Base-by-base conservation (phyloP, 2,888 invertebrate species). In the Elegia similella region DNA sequence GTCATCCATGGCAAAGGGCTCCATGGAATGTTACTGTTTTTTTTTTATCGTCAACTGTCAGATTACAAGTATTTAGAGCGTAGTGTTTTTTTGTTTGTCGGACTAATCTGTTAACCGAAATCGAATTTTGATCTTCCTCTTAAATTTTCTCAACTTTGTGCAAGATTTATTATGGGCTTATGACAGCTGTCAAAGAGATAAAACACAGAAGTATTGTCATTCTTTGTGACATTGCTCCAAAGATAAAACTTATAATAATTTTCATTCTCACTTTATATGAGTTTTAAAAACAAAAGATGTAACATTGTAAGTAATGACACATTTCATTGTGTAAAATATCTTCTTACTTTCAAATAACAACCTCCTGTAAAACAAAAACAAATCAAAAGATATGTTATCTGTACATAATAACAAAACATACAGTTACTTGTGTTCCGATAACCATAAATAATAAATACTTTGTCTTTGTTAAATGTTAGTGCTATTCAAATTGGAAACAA, bases 41-140 rank as follows among this genome's bases (percentile, higher is more conserved):
- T 50, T 50, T 38, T 48, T 30, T 34, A 56, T 44, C 23, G 56
- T 56, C 56, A 56, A 13, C 12, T 52, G 50, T 50, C 34, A 50
- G 50, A 16, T 50, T 34, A 34, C 15, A 34, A 8, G 34, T 38
- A 17, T 50, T 50, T 34, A 34, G 12, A 16, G 17, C 6, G n/a
- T 8, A 17, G 32, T 10, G 13, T n/a, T 30, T 13, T 30, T 30
- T 23, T 29, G 29, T 47, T 30, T 47, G 15, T 46, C 7, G n/a
- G 46, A 23, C 10, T 15, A 46, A 6, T 3, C 10, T 16, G 46
- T 23, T 12, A 23, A 16, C 23, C 23, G 12, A 12, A 23, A 23
- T 17, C 15, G 6, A 7, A 43, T 15, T 42, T 10, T 42, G 15
- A 43, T 15, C 42, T 23, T 23, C 23, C 2, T 3, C 23, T 23